Evolutionary conservation across 2,113 vertebrate genomes (phyloP), one percentile per base, ranked within the genome.

Genomic region (Aegithalos caudatus): DNA sequence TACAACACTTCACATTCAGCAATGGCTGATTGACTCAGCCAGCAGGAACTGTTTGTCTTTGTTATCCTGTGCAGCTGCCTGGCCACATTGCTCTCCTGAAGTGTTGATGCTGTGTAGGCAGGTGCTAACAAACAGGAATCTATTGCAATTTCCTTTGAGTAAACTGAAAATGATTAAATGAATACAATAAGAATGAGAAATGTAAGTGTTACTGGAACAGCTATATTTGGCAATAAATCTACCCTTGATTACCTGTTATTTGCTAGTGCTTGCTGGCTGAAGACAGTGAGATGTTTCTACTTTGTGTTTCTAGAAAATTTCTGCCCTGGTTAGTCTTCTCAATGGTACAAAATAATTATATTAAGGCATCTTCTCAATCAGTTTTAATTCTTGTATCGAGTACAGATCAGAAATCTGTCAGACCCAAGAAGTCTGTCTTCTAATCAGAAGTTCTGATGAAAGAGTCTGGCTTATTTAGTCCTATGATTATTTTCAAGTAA

Each of bases 81-180:
- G 64, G 64, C 27, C 91, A 66, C 66, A 7, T 42, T 64, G 42
- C 62, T 77, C 76, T 95, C 54, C 86, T 81, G 18, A 62, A 86
- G 82, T 25, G 54, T 61, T 88, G 76, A n/a, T 73, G 72, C 72
- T 95, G 71, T 2, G 77, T 89, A 54, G 92, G 96, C 69, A 92
- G 86, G 81, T 92, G 83, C 64, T 89, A 89, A 91, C 56, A 92
- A 94, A 86, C 83, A 94, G 5, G 33, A 92, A 88, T 66, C 58
- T 69, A 50, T 64, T 65, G 71, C 86, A 77, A 53, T 77, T 92
- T 65, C 86, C 80, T 80, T 65, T 42, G 72, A 86, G 90, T 91
- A 91, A 95, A 83, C 67, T 70, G 42, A 74, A 88, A 85, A 64
- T 72, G 5, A 76, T 95, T 58, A 76, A 92, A 91, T 42, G 35